Conservation (phyloP, 37 sponge, comb jelly and placozoan genomes). For the Lycopodina hypogea region DNA sequence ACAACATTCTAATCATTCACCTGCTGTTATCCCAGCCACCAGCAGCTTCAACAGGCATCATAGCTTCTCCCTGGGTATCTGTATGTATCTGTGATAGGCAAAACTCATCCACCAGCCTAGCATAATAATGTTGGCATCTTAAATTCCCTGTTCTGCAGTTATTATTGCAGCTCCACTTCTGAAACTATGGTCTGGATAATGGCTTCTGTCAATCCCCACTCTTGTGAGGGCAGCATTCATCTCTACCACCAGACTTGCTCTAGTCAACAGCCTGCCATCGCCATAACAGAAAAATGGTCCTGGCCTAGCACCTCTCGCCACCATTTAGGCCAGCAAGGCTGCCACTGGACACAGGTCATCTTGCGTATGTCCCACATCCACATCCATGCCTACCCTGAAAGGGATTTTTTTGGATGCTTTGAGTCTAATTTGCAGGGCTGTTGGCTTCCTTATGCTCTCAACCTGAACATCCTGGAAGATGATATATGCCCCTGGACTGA, state of each 20-base stretch:
- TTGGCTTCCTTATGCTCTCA: not conserved
- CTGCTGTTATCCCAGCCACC: no score
- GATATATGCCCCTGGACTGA: not conserved
- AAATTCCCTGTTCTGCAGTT: not conserved
- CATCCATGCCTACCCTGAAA: not conserved
- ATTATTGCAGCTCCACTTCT: not conserved
- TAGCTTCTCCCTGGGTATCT: not conserved
- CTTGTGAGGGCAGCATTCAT: slow-evolving; percentile 1
- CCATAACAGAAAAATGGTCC: not conserved
- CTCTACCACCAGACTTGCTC: not conserved
- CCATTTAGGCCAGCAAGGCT: not conserved
- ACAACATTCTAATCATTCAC: no score
- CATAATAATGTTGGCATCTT: not conserved
- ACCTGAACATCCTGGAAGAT: not conserved
- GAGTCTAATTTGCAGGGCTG: not conserved
- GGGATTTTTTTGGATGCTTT: not conserved
- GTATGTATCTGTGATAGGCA: not conserved
- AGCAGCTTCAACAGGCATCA: no score
- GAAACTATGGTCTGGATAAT: not conserved
- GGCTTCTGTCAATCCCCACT: not conserved
- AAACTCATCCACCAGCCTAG: not conserved
- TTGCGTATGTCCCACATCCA: not conserved
- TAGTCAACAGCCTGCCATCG: not conserved
- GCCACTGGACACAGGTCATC: not conserved
- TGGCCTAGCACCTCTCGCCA: not conserved